Percentiles rank a stretch among this genome's conserved stretches.
Evolutionary conservation across 1,140 invertebrate species (phyloP).

Genomic region (Triops longicaudatus): DNA sequence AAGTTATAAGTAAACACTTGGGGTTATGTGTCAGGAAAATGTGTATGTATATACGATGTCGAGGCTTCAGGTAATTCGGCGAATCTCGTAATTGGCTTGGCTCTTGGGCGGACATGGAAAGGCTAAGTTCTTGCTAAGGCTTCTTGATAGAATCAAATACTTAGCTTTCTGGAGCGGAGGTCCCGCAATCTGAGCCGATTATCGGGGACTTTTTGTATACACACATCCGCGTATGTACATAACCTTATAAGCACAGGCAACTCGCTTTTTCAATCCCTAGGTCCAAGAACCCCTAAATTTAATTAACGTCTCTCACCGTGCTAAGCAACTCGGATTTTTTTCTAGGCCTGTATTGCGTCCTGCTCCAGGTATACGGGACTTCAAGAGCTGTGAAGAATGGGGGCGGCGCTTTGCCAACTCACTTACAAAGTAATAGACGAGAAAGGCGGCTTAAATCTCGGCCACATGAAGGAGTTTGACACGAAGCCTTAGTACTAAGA

Average conservation of each 20-base stretch:
- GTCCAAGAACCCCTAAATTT: neutral
- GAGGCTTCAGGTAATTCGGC: conserved; percentile 2
- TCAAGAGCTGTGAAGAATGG: too few relatives aligned
- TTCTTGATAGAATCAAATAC: conserved; percentile 13
- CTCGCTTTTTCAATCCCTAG: neutral
- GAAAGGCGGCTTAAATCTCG: conserved; percentile 1
- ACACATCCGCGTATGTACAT: neutral
- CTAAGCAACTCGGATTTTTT: neutral
- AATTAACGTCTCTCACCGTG: neutral
- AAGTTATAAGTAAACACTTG: conserved; percentile 1
- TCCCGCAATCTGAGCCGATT: conserved; percentile 14
- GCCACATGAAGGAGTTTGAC: conserved; percentile 14
- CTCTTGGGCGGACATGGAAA: neutral
- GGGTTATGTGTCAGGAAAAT: neutral
- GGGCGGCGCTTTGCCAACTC: neutral
- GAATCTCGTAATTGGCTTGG: conserved; percentile 14
- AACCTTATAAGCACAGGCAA: neutral
- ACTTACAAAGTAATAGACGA: neutral
- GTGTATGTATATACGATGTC: neutral
- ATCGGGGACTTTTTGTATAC: neutral
- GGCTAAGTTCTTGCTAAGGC: neutral
- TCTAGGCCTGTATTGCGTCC: neutral
- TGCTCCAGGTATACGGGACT: neutral
- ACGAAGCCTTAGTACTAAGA: conserved; percentile 3
- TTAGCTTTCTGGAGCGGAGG: conserved; percentile 10